Evolutionary conservation across 2,797 vertebrate genomes (phyloP).

Genomic region (Catamblyrhynchus diadema): DNA sequence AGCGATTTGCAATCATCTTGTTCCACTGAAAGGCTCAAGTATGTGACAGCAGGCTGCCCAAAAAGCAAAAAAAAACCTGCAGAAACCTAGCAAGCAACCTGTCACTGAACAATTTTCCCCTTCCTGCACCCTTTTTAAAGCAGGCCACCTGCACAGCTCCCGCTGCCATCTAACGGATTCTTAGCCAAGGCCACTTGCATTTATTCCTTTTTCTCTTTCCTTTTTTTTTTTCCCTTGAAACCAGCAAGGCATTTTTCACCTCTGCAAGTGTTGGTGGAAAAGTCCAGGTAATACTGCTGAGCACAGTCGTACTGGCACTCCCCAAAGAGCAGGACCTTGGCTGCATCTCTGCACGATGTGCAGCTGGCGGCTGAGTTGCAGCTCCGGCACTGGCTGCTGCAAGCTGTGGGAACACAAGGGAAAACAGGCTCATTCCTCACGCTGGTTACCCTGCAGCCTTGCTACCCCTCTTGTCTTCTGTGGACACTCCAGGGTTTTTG

Average conservation of each 20-base stretch:
- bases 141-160: not conserved
- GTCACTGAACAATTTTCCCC: not conserved
- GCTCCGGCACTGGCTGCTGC: conserved; percentile 81
- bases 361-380: conserved; percentile 81
- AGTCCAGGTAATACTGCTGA: conserved; percentile 92
- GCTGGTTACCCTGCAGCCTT: not conserved
- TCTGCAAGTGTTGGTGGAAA: conserved; percentile 83
- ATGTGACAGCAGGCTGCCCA: not conserved
- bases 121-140: not conserved
- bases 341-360: conserved; percentile 84
- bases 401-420: conserved; percentile 75
- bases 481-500: no score
- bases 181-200: not conserved
- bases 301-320: conserved; percentile 92
- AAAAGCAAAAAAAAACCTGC: not conserved
- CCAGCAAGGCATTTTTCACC: conserved; percentile 70
- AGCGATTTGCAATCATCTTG: conserved; percentile 51
- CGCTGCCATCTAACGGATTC: accelerated
- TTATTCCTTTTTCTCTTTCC: no score
- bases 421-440: not conserved
- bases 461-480: not conserved
- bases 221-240: not conserved
- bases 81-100: not conserved
- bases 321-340: conserved; percentile 89
- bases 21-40: conserved; percentile 28